Conservation (phyloP, 2,113 vertebrate genomes). For the Hassar affinis region DNA sequence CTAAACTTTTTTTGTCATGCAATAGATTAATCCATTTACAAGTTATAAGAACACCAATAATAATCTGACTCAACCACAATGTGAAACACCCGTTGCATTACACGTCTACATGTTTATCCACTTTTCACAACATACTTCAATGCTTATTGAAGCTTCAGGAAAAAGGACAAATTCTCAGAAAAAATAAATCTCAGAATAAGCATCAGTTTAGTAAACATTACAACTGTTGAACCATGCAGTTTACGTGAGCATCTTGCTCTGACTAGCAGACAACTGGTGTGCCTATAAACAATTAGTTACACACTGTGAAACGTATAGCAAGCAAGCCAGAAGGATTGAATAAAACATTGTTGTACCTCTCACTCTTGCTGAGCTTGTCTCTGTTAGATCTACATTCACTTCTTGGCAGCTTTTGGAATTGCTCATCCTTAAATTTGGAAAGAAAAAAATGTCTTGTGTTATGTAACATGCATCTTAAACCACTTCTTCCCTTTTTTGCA, state of each 20-base stretch:
- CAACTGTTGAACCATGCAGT: not conserved
- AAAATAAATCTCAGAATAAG: not conserved
- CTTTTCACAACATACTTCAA: not conserved
- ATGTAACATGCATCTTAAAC: not conserved
- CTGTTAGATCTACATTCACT: constrained; percentile 2
- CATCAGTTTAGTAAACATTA: not conserved
- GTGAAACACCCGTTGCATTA: not conserved
- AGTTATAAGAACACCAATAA: not conserved
- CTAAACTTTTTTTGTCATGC: not conserved
- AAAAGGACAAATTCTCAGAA: not conserved
- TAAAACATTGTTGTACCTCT: constrained; percentile 31
- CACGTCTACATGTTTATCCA: not conserved
- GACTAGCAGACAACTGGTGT: not conserved
- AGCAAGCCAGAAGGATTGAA: not conserved
- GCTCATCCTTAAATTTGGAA: constrained; percentile 44
- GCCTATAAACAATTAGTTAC: not conserved
- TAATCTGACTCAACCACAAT: not conserved
- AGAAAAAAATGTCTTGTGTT: not conserved
- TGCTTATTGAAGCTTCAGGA: not conserved
- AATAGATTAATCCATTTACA: not conserved
- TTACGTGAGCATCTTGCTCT: too few species aligned
- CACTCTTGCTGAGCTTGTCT: constrained; percentile 19
- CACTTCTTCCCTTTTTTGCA: not conserved
- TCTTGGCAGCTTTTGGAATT: constrained; percentile 42
- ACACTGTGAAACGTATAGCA: not conserved